Conservation (phyloP, 2,797 vertebrate species). For the Anabacerthia variegaticeps region DNA sequence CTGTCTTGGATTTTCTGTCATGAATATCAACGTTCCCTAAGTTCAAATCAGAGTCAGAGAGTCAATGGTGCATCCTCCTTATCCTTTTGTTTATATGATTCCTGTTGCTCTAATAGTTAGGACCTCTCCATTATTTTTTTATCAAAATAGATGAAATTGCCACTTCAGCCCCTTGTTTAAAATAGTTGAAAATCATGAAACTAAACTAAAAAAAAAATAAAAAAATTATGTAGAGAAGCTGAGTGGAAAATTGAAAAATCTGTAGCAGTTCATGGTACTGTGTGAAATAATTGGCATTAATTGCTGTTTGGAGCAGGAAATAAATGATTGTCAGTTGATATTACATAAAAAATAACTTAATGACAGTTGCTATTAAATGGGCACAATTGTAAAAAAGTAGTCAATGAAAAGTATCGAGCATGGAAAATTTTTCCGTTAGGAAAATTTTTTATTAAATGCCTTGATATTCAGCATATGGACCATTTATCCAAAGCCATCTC, state of each 20-base stretch:
- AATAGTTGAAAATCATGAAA: constrained; percentile 20
- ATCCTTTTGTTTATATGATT: not conserved
- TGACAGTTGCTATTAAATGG: constrained; percentile 75
- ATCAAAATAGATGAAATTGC: not conserved
- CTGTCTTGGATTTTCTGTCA: not conserved
- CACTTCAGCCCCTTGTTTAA: not conserved
- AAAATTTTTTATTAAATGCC: constrained; percentile 30
- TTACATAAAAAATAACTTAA: constrained; percentile 76
- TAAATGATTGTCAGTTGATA: constrained; percentile 76
- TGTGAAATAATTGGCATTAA: constrained; percentile 79
- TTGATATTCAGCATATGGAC: constrained; percentile 17
- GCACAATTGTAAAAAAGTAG: constrained; percentile 69
- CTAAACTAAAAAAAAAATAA: constrained; percentile 2
- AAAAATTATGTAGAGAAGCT: constrained; percentile 58
- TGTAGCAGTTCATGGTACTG: constrained; percentile 58
- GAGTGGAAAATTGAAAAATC: constrained; percentile 74
- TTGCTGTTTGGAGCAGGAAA: constrained; percentile 78
- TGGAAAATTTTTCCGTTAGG: constrained; percentile 38
- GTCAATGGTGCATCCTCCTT: not conserved
- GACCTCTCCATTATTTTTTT: not conserved
- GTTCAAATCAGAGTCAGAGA: not conserved
- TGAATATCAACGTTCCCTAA: not conserved
- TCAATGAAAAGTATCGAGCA: constrained; percentile 68
- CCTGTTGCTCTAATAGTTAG: not conserved
- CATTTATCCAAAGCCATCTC: not conserved